Evolutionary conservation across 1,140 invertebrate genomes (phyloP).

Genomic region (Trichonephila clavipes): DNA sequence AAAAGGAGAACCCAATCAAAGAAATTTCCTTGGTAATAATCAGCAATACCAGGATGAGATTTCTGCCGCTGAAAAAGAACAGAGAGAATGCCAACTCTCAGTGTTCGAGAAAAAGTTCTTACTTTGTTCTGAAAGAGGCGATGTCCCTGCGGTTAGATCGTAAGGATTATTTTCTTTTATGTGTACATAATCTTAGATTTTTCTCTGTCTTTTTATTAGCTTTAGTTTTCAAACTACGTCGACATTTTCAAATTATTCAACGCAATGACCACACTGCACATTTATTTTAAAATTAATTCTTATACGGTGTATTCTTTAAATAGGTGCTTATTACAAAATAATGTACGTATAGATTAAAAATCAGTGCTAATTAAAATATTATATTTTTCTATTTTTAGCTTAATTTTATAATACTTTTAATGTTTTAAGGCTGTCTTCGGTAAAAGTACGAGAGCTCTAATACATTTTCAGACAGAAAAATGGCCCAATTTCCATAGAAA

Average conservation of each 20-base stretch:
- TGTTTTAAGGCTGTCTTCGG: too few species aligned
- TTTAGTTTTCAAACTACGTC: neutral
- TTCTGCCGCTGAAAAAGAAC: neutral
- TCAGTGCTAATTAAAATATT: too few species aligned
- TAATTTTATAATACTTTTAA: too few species aligned
- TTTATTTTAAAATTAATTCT: too few species aligned
- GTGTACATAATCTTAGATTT: neutral
- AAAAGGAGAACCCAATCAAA: neutral
- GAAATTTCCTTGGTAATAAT: conserved; percentile 21
- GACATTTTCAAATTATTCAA: neutral
- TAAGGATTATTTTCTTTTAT: conserved; percentile 57
- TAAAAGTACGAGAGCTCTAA: too few species aligned
- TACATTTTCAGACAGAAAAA: too few species aligned
- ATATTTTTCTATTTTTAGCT: too few species aligned
- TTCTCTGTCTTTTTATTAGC: neutral
- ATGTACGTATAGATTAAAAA: too few species aligned
- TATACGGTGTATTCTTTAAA: too few species aligned
- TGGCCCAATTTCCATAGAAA: too few species aligned
- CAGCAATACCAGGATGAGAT: conserved; percentile 5
- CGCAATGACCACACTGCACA: too few species aligned
- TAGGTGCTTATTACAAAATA: too few species aligned
- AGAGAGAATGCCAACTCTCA: conserved; percentile 82
- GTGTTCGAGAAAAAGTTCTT: conserved; percentile 91
- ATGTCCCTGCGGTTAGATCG: conserved; percentile 88
- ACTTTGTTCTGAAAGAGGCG: conserved; percentile 91